These are phyloP conservation scores for Brachionus rotundiformis DNA, from an alignment of 1,140 invertebrate genomes.

Conservation along the genomic window DNA sequence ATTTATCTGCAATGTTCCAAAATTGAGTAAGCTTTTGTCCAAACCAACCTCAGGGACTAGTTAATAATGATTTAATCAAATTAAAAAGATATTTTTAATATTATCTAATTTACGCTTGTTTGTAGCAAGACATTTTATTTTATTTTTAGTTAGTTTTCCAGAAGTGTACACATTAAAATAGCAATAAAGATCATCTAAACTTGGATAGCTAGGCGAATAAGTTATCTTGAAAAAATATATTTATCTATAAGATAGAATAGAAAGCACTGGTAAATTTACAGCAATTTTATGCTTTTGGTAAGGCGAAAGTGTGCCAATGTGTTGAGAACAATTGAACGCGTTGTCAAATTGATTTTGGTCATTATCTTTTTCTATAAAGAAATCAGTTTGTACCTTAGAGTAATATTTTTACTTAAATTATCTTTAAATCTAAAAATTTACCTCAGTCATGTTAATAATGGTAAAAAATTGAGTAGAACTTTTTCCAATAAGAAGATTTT, in stretches of 20 bases:
- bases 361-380: slow-evolving; percentile 29
- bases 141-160: slow-evolving; percentile 60
- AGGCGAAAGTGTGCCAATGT: slow-evolving; percentile 4
- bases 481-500: slow-evolving; percentile 10
- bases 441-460: slow-evolving; percentile 43
- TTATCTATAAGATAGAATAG: no score
- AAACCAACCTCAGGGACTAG: slow-evolving; percentile 11
- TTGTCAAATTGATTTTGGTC: not conserved
- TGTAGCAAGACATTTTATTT: slow-evolving; percentile 59
- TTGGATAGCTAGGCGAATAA: slow-evolving; percentile 59
- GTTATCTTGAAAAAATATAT: slow-evolving; percentile 56
- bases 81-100: not conserved
- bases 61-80: not conserved
- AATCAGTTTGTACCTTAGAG: slow-evolving; percentile 34
- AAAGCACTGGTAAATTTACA: not conserved
- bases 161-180: slow-evolving; percentile 61
- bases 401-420: not conserved
- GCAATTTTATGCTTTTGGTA: slow-evolving; percentile 35
- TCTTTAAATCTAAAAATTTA: not conserved
- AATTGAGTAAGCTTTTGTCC: slow-evolving; percentile 34
- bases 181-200: slow-evolving; percentile 57
- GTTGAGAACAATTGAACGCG: slow-evolving; percentile 38
- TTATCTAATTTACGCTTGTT: slow-evolving; percentile 56
- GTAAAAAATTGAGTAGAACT: slow-evolving; percentile 26
- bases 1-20: slow-evolving; percentile 5